A percentile compares a stretch with the other conserved stretches of the same genome.
Evolutionary conservation across 2,888 invertebrate genomes (phyloP).

Genomic region (Scaptodrosophila latifasciaeformis): DNA sequence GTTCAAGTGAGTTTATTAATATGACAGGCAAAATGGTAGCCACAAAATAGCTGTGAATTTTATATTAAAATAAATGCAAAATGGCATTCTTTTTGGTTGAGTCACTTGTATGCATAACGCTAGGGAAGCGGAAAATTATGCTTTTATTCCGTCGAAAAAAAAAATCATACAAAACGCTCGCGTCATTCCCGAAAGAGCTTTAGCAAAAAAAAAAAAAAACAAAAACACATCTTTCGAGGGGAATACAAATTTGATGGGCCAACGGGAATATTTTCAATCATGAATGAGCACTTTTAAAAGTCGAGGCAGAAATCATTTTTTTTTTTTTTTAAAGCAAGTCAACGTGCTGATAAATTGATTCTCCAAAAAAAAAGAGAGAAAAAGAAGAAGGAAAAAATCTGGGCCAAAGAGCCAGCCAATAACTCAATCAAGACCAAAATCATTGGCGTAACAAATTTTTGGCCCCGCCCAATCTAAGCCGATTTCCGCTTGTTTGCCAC

Average conservation of each 20-base stretch:
- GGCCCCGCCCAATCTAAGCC: constrained; percentile 41
- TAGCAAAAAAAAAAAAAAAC: constrained; percentile 19
- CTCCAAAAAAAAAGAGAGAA: too few relatives aligned
- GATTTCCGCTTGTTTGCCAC: constrained; percentile 66
- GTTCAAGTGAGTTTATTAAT: constrained; percentile 38
- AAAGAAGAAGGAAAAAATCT: constrained; percentile 16
- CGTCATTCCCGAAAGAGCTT: constrained; percentile 33
- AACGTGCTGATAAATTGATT: constrained; percentile 42
- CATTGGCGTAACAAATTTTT: background rate
- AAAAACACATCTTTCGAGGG: constrained; percentile 28
- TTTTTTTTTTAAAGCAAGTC: background rate
- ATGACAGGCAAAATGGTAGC: constrained; percentile 30
- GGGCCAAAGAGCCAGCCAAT: constrained; percentile 33
- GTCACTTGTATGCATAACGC: constrained; percentile 1
- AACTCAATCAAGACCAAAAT: constrained; percentile 49
- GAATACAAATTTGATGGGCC: background rate
- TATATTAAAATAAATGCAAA: constrained; percentile 8
- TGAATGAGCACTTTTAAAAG: constrained; percentile 44
- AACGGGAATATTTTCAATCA: constrained; percentile 39
- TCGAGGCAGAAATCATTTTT: background rate
- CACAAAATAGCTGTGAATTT: constrained; percentile 8
- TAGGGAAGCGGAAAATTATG: constrained; percentile 64
- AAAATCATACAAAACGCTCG: constrained; percentile 20
- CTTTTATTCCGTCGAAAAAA: constrained; percentile 45
- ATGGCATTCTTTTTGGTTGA: constrained; percentile 3